Percentiles rank a stretch among this genome's conserved stretches.
Conservation (phyloP, 2,888 invertebrate species). For the Spisula subtruncata region DNA sequence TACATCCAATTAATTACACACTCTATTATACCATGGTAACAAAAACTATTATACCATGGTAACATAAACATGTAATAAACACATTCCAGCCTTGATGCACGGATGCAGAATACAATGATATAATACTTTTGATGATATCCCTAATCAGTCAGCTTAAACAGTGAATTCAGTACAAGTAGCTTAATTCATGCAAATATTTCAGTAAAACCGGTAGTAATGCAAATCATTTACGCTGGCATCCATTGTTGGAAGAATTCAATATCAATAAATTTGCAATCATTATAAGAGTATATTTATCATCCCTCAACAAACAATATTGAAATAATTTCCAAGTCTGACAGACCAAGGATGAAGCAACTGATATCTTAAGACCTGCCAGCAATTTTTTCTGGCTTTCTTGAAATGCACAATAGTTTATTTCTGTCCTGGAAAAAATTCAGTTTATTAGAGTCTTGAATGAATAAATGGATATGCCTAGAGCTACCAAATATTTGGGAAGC, state of each 20-base stretch:
- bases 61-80: conserved; percentile 19
- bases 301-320: too few species aligned
- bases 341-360: too few species aligned
- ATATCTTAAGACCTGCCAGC: too few species aligned
- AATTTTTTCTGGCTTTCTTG: too few species aligned
- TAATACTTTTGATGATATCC: neutral
- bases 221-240: neutral
- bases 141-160: neutral
- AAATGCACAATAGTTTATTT: too few species aligned
- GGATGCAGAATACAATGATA: neutral
- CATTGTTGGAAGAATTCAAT: conserved; percentile 6
- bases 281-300: conserved; percentile 12
- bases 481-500: neutral
- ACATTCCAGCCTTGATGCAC: neutral
- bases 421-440: too few species aligned
- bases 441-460: too few species aligned
- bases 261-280: conserved; percentile 21
- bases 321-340: too few species aligned
- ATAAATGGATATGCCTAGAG: too few species aligned
- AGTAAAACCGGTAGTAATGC: neutral
- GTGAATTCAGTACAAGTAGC: neutral
- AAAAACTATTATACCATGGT: neutral
- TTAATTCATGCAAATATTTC: neutral
- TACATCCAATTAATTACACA: conserved; percentile 4
- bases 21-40: neutral